Evolutionary conservation across 1,140 invertebrate species (phyloP).

Genomic region (Rhizoglyphus robini): DNA sequence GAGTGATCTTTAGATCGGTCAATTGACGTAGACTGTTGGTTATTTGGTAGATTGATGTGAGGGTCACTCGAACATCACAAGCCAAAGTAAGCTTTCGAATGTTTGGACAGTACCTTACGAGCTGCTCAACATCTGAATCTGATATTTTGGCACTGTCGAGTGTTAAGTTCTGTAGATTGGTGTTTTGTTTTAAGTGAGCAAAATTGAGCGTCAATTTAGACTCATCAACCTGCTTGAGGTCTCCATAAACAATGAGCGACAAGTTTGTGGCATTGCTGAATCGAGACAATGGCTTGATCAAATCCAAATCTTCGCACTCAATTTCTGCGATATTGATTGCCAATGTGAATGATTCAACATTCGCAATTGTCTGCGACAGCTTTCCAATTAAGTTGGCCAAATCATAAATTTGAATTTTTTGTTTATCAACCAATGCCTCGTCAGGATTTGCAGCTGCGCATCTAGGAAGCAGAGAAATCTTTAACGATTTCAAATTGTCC

Average conservation of each 20-base stretch:
- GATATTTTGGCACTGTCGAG: neutral
- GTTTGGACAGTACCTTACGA: neutral
- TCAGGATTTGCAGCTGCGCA: too few species aligned
- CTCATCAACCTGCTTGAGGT: neutral
- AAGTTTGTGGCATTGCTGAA: neutral
- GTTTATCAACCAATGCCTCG: neutral
- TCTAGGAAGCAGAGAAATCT: neutral
- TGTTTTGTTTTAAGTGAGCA: neutral
- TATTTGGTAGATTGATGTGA: neutral
- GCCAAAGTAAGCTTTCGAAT: neutral
- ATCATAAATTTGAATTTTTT: neutral
- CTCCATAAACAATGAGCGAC: neutral
- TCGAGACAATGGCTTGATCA: neutral
- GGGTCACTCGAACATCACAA: neutral
- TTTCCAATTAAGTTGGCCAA: neutral
- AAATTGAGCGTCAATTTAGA: neutral
- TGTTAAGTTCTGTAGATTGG: neutral
- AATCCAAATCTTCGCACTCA: neutral
- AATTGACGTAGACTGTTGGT: neutral
- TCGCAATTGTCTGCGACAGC: neutral
- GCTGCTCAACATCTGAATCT: neutral
- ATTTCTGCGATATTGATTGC: neutral
- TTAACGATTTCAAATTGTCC: neutral
- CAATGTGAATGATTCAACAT: neutral
- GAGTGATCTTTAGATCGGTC: neutral